Conservation (phyloP, 2,113 vertebrate species). For the Larimichthys polyactis region DNA sequence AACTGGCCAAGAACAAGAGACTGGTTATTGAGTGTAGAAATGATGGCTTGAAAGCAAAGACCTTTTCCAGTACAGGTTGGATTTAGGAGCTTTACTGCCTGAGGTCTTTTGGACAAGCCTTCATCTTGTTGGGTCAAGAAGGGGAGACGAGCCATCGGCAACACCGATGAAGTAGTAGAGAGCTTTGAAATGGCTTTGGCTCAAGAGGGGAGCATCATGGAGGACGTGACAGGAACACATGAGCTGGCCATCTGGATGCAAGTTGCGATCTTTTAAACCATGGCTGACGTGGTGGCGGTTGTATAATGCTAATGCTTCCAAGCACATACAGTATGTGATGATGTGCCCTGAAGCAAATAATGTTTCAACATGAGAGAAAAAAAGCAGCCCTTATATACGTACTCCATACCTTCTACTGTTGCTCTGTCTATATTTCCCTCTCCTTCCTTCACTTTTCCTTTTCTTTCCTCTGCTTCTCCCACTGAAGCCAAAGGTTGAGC, state of each 20-base stretch:
- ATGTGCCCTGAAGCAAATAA: background rate
- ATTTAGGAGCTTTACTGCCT: conserved; percentile 21
- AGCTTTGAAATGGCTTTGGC: conserved; percentile 8
- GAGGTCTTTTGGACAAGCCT: conserved; percentile 11
- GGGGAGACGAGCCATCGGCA: background rate
- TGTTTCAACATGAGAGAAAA: background rate
- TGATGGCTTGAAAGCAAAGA: background rate
- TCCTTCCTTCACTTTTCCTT: background rate
- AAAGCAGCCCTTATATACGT: background rate
- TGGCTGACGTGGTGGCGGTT: background rate
- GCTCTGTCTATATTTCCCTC: background rate
- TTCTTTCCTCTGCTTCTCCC: conserved; percentile 8
- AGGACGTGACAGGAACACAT: background rate
- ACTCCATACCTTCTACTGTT: background rate
- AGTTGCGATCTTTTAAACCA: background rate
- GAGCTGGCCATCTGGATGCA: background rate
- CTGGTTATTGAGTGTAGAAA: conserved; percentile 7
- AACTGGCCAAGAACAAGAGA: background rate
- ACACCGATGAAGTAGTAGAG: background rate
- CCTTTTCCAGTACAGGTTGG: conserved; percentile 4
- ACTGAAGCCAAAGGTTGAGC: conserved; percentile 18
- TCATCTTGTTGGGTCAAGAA: background rate
- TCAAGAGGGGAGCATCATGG: background rate
- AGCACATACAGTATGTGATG: background rate
- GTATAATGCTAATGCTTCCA: conserved; percentile 9